phyloP scores from a whole-genome alignment of 2,797 vertebrate species.

The Oreochromis grahami region DNA sequence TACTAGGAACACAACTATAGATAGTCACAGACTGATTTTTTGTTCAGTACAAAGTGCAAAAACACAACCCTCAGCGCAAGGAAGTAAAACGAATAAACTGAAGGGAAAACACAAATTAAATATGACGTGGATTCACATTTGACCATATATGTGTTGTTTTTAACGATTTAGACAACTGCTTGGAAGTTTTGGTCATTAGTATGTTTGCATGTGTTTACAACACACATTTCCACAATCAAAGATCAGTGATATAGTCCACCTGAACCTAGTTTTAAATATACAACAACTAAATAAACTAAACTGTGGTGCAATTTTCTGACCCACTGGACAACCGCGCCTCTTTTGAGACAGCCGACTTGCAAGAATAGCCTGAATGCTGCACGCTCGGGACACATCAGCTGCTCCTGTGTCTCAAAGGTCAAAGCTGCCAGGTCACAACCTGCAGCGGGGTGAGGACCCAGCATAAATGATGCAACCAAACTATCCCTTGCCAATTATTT shows the following conservation, averaged over 20 bases:
- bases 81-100: background rate
- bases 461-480: slow-evolving; percentile 33
- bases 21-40: background rate
- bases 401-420: slow-evolving; percentile 42
- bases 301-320: background rate
- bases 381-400: slow-evolving; percentile 54
- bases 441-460: slow-evolving; percentile 22
- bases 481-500: slow-evolving; percentile 34
- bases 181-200: background rate
- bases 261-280: slow-evolving; percentile 7
- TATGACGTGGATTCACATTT: background rate
- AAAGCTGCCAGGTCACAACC: slow-evolving; percentile 59
- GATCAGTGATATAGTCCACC: background rate
- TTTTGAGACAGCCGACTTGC: background rate
- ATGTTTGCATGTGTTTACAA: background rate
- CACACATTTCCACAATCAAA: background rate
- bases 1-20: slow-evolving; percentile 1
- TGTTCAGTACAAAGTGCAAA: background rate
- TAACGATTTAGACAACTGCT: background rate
- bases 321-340: background rate
- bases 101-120: background rate
- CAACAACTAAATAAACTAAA: background rate
- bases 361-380: slow-evolving; percentile 29
- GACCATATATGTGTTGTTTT: background rate
- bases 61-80: background rate